These are phyloP conservation scores for Hydropotes inermis DNA, from an alignment of 2,113 vertebrate species.

Conservation along the genomic window DNA sequence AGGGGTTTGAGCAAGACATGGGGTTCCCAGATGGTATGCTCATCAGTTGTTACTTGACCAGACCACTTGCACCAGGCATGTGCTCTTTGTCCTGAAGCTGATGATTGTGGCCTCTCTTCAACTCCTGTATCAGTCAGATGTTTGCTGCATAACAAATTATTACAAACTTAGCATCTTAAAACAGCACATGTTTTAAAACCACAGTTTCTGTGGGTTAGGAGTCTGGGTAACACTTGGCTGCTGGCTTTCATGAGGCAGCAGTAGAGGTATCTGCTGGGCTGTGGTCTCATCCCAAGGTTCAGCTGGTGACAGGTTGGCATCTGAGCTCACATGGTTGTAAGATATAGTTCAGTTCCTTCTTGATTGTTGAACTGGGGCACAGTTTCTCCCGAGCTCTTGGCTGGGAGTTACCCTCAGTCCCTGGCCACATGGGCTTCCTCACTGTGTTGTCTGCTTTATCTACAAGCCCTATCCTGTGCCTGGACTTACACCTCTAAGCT, in stretches of 20 bases:
- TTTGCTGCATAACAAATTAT: not conserved
- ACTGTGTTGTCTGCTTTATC: accelerated
- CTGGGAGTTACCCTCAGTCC: not conserved
- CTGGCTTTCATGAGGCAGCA: not conserved
- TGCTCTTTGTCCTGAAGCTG: not conserved
- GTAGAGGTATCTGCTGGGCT: not conserved
- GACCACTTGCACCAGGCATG: accelerated
- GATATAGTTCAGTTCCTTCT: not conserved
- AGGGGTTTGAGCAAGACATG: not conserved
- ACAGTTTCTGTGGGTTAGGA: not conserved
- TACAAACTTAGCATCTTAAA: not conserved
- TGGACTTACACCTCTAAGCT: not conserved
- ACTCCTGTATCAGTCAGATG: not conserved
- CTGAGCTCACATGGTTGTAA: not conserved
- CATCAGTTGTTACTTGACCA: not conserved
- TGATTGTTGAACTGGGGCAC: accelerated
- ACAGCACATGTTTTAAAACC: accelerated
- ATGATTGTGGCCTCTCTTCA: not conserved
- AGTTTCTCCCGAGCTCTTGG: not conserved
- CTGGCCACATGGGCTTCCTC: not conserved
- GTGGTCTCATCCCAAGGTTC: not conserved
- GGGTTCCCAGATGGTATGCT: not conserved
- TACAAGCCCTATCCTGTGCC: not conserved
- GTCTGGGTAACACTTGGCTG: not conserved
- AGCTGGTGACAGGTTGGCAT: not conserved